phyloP scores from a whole-genome alignment of 2,797 vertebrate genomes.

The Lates japonicus region DNA sequence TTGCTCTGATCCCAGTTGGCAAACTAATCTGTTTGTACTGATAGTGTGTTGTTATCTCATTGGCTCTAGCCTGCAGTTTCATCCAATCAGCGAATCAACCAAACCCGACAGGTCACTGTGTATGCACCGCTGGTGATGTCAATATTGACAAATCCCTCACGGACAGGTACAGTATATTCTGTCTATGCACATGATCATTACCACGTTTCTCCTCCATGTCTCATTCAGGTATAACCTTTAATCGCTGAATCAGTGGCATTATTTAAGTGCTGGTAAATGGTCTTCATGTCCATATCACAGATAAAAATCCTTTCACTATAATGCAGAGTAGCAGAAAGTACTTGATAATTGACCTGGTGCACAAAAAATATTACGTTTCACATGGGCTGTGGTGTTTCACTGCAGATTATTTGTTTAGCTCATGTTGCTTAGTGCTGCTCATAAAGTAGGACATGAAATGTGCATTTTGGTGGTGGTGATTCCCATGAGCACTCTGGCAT shows the following conservation, averaged over 20 bases:
- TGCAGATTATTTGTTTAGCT: conserved; percentile 52
- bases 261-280: background rate
- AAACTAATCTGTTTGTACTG: conserved; percentile 62
- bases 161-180: conserved; percentile 5
- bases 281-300: background rate
- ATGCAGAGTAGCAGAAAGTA: background rate
- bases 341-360: background rate
- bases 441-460: conserved; percentile 42
- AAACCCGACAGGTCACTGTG: conserved; percentile 53
- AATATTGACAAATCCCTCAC: conserved; percentile 63
- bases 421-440: conserved; percentile 43
- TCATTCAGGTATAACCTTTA: conserved; percentile 3
- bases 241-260: background rate
- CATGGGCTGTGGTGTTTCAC: background rate
- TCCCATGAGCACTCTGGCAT: conserved; percentile 76
- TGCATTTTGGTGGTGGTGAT: conserved; percentile 55
- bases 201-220: background rate
- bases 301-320: background rate
- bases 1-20: conserved; percentile 57
- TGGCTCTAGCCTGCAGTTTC: conserved; percentile 52
- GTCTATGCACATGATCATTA: background rate
- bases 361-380: background rate
- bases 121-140: conserved; percentile 37
- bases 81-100: conserved; percentile 51
- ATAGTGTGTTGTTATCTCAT: conserved; percentile 64